Conservation (phyloP, 2,797 vertebrate species). For the Smutsia temminckii region DNA sequence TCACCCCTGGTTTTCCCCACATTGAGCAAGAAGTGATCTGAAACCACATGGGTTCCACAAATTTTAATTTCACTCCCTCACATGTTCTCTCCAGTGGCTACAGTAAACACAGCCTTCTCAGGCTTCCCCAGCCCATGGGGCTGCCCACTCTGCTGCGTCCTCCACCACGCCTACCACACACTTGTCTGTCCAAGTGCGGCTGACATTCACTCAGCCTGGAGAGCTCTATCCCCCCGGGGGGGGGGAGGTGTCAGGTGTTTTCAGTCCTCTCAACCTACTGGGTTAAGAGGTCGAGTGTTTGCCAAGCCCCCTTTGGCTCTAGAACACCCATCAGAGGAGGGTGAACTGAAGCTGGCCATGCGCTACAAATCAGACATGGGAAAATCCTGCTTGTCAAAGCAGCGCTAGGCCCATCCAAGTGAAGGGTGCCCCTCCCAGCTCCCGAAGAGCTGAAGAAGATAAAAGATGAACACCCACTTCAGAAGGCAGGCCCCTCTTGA, state of each 20-base stretch:
- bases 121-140: neutral
- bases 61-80: neutral
- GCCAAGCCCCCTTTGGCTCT: neutral
- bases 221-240: neutral
- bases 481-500: neutral
- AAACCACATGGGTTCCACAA: neutral
- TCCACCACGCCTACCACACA: no score
- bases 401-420: neutral
- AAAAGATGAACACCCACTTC: neutral
- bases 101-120: neutral
- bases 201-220: neutral
- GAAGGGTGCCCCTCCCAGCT: neutral
- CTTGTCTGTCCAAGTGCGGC: neutral
- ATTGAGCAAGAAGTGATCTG: constrained; percentile 6
- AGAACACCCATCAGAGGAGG: neutral
- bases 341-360: neutral
- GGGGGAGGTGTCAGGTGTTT: neutral
- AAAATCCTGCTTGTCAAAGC: neutral
- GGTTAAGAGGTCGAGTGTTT: neutral
- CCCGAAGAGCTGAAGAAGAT: neutral
- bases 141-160: neutral
- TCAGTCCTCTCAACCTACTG: neutral
- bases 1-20: neutral
- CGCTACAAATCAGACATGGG: neutral
- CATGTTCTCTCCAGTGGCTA: neutral